Evolutionary conservation across 2,113 vertebrate genomes (phyloP), one percentile per base, ranked within the genome.

Genomic region (Muntiacus reevesi): DNA sequence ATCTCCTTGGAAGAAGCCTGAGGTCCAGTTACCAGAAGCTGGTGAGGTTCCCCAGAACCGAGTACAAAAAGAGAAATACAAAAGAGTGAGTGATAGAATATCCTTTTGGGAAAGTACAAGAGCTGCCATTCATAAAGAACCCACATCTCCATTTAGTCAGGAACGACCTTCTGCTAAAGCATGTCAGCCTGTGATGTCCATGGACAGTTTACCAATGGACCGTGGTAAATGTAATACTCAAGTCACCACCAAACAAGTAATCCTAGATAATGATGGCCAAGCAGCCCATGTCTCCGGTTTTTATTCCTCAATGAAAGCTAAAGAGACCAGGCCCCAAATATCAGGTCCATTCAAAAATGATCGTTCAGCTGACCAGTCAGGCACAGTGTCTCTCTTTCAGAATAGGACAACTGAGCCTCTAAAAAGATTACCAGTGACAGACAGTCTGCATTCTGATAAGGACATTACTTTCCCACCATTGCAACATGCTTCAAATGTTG

Each of bases 41-140:
- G 45, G 60, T 36, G 43, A 97, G 9, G 33, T 33, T 83, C 76
- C 94, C 97, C 78, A 98, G 36, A 98, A 92, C 28, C 60, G 9
- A 28, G 93, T 98, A 17, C 87, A 95, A 55, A 95, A 97, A 45
- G 95, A 17, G 62, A 98, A 96, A 97, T 98, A 98, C 94, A 98
- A 95, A 97, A 99, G 93, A 97, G 98, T 99, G 94, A 99, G 98
- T 91, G 99, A 99, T 82, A 99, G 99, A 30, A 99, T 99, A 98
- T 99, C 98, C 55, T 99, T 99, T 95, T 99, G 99, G 99, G 99
- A 99, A 99, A 98, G 99, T 89, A 99, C 99, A 92, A 98, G 95
- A 87, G 95, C 92, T 95, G 93, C 96, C 50, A 50, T 98, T 87
- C 54, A 71, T 50, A 96, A 98, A 93, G 92, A 97, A 30, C 28